Conservation (phyloP, 2,797 vertebrate species). For the Protosalanx chinensis region DNA sequence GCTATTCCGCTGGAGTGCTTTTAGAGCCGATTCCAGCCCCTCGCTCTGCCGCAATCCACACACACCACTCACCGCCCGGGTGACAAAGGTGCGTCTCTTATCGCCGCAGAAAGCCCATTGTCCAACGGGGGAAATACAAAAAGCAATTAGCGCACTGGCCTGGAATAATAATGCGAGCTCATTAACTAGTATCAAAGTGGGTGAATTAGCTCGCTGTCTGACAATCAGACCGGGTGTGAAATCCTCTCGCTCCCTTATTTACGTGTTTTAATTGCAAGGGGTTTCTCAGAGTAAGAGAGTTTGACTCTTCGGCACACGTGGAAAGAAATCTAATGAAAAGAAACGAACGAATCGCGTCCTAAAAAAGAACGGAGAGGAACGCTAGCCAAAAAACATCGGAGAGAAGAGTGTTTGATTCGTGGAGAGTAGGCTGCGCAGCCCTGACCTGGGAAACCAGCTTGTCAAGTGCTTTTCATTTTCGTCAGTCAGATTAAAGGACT, state of each 20-base stretch:
- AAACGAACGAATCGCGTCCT: slow-evolving; percentile 73
- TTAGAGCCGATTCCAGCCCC: slow-evolving; percentile 68
- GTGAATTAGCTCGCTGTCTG: slow-evolving; percentile 80
- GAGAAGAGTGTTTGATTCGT: slow-evolving; percentile 68
- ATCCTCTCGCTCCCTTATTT: slow-evolving; percentile 77
- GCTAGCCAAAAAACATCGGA: slow-evolving; percentile 71
- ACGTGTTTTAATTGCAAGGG: slow-evolving; percentile 75
- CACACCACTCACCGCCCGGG: slow-evolving; percentile 72
- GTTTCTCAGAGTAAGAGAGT: slow-evolving; percentile 76
- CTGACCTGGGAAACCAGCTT: slow-evolving; percentile 51
- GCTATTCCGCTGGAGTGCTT: slow-evolving; percentile 77
- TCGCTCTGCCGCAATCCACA: slow-evolving; percentile 70
- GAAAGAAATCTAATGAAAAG: slow-evolving; percentile 23
- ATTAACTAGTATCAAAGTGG: slow-evolving; percentile 81
- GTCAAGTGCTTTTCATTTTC: slow-evolving; percentile 69
- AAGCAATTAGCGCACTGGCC: slow-evolving; percentile 75
- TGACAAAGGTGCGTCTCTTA: slow-evolving; percentile 80
- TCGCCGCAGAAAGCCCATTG: slow-evolving; percentile 76
- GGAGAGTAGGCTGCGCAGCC: slow-evolving; percentile 68
- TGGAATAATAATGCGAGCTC: slow-evolving; percentile 80
- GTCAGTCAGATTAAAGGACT: slow-evolving; percentile 67
- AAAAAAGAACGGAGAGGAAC: slow-evolving; percentile 72
- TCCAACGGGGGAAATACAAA: slow-evolving; percentile 78
- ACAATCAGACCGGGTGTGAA: slow-evolving; percentile 70
- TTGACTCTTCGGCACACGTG: slow-evolving; percentile 65